Conservation (phyloP, 2,888 invertebrate genomes). For the Tinea trinotella region DNA sequence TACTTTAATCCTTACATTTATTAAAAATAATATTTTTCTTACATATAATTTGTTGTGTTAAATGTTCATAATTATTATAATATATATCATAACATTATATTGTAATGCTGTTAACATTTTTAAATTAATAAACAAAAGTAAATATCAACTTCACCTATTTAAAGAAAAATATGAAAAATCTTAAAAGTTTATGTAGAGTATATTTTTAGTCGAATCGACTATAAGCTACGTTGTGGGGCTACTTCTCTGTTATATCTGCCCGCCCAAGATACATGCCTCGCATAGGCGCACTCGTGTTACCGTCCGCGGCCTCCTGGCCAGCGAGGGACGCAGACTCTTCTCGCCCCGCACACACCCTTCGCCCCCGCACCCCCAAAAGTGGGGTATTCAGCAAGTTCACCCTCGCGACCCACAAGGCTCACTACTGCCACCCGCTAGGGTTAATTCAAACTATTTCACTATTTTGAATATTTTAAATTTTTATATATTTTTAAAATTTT, state of each 20-base stretch:
- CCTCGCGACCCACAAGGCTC: constrained; percentile 36
- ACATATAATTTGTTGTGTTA: no score
- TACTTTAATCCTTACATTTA: no score
- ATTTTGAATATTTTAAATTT: constrained; percentile 58
- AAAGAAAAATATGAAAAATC: constrained; percentile 22
- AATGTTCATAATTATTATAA: no score
- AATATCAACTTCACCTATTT: no score
- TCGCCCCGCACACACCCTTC: constrained; percentile 24
- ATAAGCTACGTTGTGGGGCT: constrained; percentile 66
- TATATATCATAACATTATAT: no score
- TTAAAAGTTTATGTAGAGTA: constrained; percentile 40
- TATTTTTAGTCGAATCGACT: constrained; percentile 29
- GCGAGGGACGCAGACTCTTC: constrained; percentile 24
- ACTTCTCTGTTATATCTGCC: constrained; percentile 72
- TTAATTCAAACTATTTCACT: constrained; percentile 64
- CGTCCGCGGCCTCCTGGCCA: constrained; percentile 61
- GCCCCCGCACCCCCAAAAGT: constrained; percentile 24
- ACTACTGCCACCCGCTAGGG: constrained; percentile 66
- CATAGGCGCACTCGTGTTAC: constrained; percentile 72
- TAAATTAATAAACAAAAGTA: no score
- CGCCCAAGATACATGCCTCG: constrained; percentile 73
- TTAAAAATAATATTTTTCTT: no score
- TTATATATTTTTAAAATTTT: constrained; percentile 24
- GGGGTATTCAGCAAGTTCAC: constrained; percentile 21
- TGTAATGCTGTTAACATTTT: no score